phyloP scores from a whole-genome alignment of 1,140 invertebrate genomes.

The Sogatella furcifera region DNA sequence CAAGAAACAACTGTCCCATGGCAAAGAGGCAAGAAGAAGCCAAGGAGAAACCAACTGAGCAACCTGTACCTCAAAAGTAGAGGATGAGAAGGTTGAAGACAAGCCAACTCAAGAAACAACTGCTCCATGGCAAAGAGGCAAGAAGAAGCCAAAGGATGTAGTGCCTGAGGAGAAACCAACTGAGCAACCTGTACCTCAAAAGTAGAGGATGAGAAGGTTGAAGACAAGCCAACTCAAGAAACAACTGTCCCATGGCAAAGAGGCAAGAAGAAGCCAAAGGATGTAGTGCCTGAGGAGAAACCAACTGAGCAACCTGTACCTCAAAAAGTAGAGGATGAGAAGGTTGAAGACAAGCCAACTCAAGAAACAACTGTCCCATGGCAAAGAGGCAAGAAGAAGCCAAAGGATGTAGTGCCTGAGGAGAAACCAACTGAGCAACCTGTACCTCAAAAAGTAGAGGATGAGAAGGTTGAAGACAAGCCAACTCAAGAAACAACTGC shows the following conservation, averaged over 20 bases:
- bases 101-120: slow-evolving; percentile 13
- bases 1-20: slow-evolving; percentile 12
- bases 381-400: slow-evolving; percentile 6
- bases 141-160: too few species aligned
- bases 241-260: slow-evolving; percentile 2
- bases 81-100: slow-evolving; percentile 15
- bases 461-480: slow-evolving; percentile 26
- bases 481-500: slow-evolving; percentile 9
- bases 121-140: slow-evolving; percentile 13
- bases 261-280: slow-evolving; percentile 14
- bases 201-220: slow-evolving; percentile 12
- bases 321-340: not conserved
- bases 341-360: slow-evolving; percentile 11
- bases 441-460: slow-evolving; percentile 9
- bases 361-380: slow-evolving; percentile 12
- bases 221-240: slow-evolving; percentile 29
- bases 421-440: slow-evolving; percentile 3
- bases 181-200: not conserved
- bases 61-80: slow-evolving; percentile 12
- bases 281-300: slow-evolving; percentile 21
- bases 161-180: slow-evolving; percentile 1
- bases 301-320: too few species aligned
- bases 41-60: slow-evolving; percentile 19
- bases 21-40: slow-evolving; percentile 15
- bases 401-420: not conserved